Percentiles rank a stretch among this genome's conserved stretches.
Conservation (phyloP, 2,888 invertebrate genomes). For the Bimastos eiseni region DNA sequence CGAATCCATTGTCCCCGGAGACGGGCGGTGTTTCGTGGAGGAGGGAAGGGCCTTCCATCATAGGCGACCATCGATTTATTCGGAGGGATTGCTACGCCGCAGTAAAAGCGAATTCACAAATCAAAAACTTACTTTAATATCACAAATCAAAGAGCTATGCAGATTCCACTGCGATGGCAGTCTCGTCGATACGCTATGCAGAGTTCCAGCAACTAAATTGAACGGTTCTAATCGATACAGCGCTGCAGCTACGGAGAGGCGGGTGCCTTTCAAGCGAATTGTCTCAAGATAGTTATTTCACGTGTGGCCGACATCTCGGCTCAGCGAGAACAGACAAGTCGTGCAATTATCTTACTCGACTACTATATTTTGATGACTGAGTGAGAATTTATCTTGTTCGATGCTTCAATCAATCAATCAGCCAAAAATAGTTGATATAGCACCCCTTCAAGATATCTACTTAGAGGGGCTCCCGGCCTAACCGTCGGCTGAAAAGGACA, state of each 20-base stretch:
- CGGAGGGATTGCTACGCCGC: background rate
- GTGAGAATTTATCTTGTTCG: no score
- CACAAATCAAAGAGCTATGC: background rate
- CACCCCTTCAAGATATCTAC: no score
- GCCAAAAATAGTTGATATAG: no score
- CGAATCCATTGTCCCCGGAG: slow-evolving; percentile 6
- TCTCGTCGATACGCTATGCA: background rate
- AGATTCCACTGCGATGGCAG: background rate
- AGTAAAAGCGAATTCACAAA: slow-evolving; percentile 6
- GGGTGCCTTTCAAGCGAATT: background rate
- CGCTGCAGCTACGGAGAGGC: background rate
- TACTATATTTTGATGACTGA: no score
- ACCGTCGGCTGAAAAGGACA: no score
- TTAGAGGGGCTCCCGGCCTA: no score
- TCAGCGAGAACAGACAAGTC: background rate
- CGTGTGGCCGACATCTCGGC: slow-evolving; percentile 3
- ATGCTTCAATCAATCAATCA: no score
- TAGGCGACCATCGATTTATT: background rate
- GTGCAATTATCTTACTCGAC: no score
- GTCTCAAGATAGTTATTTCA: background rate
- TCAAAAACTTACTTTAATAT: background rate
- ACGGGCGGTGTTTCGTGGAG: background rate
- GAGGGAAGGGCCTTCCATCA: background rate
- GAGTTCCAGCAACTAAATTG: background rate
- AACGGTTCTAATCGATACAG: background rate